Conservation (phyloP, 2,113 vertebrate species). For the Zosterops pallidus region DNA sequence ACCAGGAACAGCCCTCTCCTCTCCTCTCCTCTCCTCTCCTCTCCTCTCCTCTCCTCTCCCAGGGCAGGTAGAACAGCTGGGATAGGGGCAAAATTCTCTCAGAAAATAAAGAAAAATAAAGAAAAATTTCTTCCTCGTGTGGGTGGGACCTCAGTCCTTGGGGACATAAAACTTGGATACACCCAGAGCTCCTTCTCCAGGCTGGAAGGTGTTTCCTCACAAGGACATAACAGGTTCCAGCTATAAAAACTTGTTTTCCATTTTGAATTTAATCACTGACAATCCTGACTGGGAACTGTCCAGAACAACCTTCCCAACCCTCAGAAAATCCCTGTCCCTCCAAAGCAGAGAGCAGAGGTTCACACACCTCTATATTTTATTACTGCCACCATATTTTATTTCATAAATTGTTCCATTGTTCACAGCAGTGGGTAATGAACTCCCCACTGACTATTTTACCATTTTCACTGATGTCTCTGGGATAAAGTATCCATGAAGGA, state of each 20-base stretch:
- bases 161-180: too few relatives aligned
- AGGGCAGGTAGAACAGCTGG: background rate
- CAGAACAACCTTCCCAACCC: background rate
- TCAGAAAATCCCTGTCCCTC: rapidly evolving
- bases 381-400: background rate
- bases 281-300: background rate
- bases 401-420: background rate
- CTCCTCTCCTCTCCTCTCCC: too few relatives aligned
- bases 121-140: background rate
- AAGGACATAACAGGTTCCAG: background rate
- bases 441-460: background rate
- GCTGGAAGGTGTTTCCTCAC: background rate
- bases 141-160: background rate
- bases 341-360: rapidly evolving
- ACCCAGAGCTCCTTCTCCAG: background rate
- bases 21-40: too few relatives aligned
- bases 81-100: background rate
- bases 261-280: background rate
- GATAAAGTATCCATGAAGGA: background rate
- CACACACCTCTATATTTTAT: rapidly evolving
- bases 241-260: background rate
- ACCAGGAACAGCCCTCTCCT: too few relatives aligned
- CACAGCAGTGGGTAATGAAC: background rate
- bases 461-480: background rate
- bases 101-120: background rate